A percentile compares a stretch with the other conserved stretches of the same genome.
These are phyloP conservation scores for Phragmatobia fuliginosa DNA, from an alignment of 2,888 invertebrate genomes.

Conservation along the genomic window DNA sequence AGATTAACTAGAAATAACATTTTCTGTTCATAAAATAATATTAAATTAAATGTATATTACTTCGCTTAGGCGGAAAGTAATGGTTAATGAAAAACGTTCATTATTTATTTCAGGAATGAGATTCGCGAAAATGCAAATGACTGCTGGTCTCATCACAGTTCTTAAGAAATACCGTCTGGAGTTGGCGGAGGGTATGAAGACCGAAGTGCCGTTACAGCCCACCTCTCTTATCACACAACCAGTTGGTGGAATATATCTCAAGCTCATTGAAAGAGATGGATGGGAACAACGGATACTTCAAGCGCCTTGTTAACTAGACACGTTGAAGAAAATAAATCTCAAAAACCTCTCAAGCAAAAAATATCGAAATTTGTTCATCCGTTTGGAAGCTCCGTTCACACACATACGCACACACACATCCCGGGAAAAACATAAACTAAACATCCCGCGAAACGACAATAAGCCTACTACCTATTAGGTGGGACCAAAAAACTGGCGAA, in stretches of 20 bases:
- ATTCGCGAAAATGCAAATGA: conserved; percentile 66
- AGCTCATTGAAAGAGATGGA: conserved; percentile 38
- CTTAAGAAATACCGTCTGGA: conserved; percentile 59
- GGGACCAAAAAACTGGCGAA: too few species aligned
- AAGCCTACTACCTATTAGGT: too few species aligned
- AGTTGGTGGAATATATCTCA: conserved; percentile 31
- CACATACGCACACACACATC: too few species aligned
- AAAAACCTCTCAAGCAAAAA: too few species aligned
- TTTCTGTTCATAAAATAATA: too few species aligned
- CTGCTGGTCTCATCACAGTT: conserved; percentile 58
- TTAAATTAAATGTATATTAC: too few species aligned
- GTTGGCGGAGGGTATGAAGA: conserved; percentile 51
- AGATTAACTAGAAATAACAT: too few species aligned
- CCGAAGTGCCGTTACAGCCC: conserved; percentile 30
- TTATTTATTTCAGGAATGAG: conserved; percentile 47
- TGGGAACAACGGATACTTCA: conserved; percentile 42
- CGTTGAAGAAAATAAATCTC: background rate
- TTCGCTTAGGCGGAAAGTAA: background rate
- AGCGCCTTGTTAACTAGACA: background rate
- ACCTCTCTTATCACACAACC: conserved; percentile 25
- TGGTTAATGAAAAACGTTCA: background rate
- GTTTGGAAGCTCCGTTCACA: too few species aligned
- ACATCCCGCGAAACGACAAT: too few species aligned
- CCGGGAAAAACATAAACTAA: too few species aligned
- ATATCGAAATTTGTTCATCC: too few species aligned